Evolutionary conservation across 2,113 vertebrate species (phyloP), one percentile per base, ranked within the genome.

Genomic region (Paratilapia polleni): DNA sequence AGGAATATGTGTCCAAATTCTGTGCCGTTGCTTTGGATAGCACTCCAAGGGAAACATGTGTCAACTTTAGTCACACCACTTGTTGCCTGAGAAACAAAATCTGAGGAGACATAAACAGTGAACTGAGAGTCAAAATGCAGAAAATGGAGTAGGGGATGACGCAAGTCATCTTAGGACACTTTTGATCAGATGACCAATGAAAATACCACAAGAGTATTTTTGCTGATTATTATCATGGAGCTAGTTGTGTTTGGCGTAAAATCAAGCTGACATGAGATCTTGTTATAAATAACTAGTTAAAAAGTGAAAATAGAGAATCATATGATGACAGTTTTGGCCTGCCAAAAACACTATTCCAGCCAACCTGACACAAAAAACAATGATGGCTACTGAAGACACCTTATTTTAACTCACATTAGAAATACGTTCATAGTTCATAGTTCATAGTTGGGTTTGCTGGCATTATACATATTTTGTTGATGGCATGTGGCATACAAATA

Each of bases 171-270:
- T 36, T 6, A 14, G 66, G 61, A 81, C n/a, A 36, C 24, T 62
- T 81, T 56, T 61, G 61, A 79, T 57, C 24, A 12, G n/a, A 57
- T 13, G 60, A 85, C 68, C 78, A 64, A 38, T 9, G 41, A 64
- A 86, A 87, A 86, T 28, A 68, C 81, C 64, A 58, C 64, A 43
- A 79, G 62, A 17, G 62, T 22, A 47, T 63, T 17, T 70, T 22
- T 2, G 47, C 22, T 78, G 49, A 22, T 78, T 26, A 80, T 81
- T 66, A 61, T 13, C 36, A 17, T 9, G 52, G 26, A 49, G 47
- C 28, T 4, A 0, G 73, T 57, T 81, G 75, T 20, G 47, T 78
- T 80, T 87, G 80, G 56, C 62, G 22, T 6, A 6, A 24, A 31
- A 54, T 54, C 49, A 41, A 58, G 19, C 41, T 47, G 64, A 26